phyloP scores from a whole-genome alignment of 2,113 vertebrate species.

The Eubucco bourcierii region DNA sequence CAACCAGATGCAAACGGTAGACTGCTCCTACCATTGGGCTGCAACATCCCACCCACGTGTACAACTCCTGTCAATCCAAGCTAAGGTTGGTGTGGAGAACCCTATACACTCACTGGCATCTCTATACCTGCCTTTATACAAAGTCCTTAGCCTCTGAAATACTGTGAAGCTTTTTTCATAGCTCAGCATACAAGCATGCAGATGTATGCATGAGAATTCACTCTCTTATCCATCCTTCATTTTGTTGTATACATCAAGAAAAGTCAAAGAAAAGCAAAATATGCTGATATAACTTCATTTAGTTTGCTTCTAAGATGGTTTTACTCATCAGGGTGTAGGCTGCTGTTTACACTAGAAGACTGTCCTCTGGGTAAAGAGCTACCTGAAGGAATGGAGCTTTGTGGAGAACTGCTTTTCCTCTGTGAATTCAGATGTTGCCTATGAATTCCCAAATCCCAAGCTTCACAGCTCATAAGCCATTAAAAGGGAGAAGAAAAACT shows the following conservation, averaged over 20 bases:
- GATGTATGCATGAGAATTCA: background rate
- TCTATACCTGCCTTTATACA: background rate
- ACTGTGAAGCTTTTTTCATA: background rate
- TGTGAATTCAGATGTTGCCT: background rate
- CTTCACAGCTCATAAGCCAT: background rate
- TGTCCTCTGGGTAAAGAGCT: conserved; percentile 20
- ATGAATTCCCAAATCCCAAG: background rate
- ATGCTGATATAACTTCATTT: conserved; percentile 18
- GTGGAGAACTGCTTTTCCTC: conserved; percentile 8
- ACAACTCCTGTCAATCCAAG: background rate
- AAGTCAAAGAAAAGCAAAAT: background rate
- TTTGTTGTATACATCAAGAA: background rate
- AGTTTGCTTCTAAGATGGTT: conserved; percentile 20
- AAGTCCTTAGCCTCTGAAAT: background rate
- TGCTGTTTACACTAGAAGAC: conserved; percentile 40
- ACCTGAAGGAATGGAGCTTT: conserved; percentile 27
- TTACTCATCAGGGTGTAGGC: conserved; percentile 31
- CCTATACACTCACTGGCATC: background rate
- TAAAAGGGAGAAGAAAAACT: background rate
- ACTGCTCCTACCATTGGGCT: background rate
- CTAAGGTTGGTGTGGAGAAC: background rate
- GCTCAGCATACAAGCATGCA: background rate
- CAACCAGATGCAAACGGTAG: background rate
- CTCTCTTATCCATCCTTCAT: background rate
- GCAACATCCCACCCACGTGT: background rate